Conservation (phyloP, 2,888 invertebrate genomes). For the Drosophila pullipes region DNA sequence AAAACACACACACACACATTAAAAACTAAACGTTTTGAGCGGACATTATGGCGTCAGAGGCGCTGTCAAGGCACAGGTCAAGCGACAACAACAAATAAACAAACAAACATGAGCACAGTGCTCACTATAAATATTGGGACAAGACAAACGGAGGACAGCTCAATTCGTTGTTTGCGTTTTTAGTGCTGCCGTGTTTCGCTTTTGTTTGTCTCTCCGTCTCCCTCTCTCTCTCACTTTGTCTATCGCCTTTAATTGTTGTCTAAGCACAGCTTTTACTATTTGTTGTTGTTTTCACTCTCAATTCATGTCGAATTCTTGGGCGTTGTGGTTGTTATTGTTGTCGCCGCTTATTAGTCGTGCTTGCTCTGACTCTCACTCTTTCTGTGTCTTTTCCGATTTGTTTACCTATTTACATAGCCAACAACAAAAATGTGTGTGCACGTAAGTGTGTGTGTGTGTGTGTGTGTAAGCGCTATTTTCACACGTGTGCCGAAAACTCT, state of each 20-base stretch:
- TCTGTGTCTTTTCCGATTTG: conserved; percentile 48
- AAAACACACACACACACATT: not conserved
- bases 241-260: conserved; percentile 1
- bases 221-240: not conserved
- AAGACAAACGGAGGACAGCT: conserved; percentile 36
- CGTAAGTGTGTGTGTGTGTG: not conserved
- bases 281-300: conserved; percentile 69
- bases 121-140: conserved; percentile 55
- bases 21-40: not conserved
- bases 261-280: conserved; percentile 29
- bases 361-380: conserved; percentile 23
- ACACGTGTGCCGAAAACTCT: conserved; percentile 63
- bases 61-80: conserved; percentile 14
- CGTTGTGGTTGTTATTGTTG: conserved; percentile 21
- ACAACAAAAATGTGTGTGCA: conserved; percentile 59
- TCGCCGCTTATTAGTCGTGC: conserved; percentile 21
- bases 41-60: conserved; percentile 9
- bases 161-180: conserved; percentile 50
- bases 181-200: conserved; percentile 30
- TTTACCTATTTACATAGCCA: conserved; percentile 75
- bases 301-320: conserved; percentile 53
- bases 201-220: conserved; percentile 29
- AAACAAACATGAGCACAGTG: conserved; percentile 42
- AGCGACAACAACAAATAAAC: conserved; percentile 31
- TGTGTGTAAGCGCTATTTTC: conserved; percentile 45